These are phyloP conservation scores for Contarinia nasturtii DNA, from an alignment of 1,140 invertebrate species.

Conservation along the genomic window DNA sequence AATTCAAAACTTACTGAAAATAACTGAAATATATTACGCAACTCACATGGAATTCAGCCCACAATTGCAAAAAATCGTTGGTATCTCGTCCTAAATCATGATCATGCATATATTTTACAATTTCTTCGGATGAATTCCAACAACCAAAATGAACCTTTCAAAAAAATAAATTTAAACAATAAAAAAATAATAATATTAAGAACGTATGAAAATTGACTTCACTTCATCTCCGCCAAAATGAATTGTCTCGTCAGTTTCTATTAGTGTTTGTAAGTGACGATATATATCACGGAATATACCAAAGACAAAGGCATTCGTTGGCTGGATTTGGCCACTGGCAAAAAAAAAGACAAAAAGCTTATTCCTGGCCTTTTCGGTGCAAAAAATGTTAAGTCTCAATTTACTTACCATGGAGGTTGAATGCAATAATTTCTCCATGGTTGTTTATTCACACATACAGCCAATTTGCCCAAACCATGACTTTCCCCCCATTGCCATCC, in stretches of 20 bases:
- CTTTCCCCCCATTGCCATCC: constrained; percentile 62
- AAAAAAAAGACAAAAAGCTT: too few species aligned
- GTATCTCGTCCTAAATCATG: constrained; percentile 29
- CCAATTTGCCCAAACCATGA: constrained; percentile 43
- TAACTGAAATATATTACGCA: too few species aligned
- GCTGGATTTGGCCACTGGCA: constrained; percentile 69
- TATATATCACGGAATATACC: constrained; percentile 45
- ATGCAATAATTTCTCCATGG: constrained; percentile 58
- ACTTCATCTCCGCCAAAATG: constrained; percentile 81
- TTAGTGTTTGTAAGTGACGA: constrained; percentile 38
- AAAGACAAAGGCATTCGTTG: constrained; percentile 54
- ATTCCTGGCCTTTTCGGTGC: too few species aligned
- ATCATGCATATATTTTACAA: constrained; percentile 36
- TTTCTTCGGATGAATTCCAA: constrained; percentile 56
- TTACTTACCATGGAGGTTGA: constrained; percentile 67
- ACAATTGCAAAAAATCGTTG: constrained; percentile 44
- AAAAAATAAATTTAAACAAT: constrained; percentile 9
- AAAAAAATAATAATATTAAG: neutral
- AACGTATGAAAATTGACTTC: constrained; percentile 5
- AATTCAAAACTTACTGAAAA: too few species aligned
- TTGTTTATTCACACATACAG: constrained; percentile 49
- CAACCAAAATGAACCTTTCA: constrained; percentile 52
- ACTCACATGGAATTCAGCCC: constrained; percentile 41
- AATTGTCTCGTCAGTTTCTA: constrained; percentile 35
- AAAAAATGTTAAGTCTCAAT: too few species aligned